Evolutionary conservation across 2,888 invertebrate species (phyloP), one percentile per base, ranked within the genome.

Genomic region (Mythimna lalbum): DNA sequence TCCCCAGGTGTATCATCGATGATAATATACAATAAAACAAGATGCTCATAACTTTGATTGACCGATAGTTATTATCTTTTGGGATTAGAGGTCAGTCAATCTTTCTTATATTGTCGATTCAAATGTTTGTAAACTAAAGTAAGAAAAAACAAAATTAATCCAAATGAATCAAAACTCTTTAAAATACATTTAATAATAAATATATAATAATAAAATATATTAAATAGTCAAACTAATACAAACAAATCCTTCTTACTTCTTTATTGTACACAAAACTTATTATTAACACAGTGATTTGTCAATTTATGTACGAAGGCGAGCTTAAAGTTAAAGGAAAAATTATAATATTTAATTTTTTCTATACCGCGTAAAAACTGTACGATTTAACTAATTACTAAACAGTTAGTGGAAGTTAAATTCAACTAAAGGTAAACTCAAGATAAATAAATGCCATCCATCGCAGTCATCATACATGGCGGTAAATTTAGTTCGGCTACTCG

Each of bases 401-500:
- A 36, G 14, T 36, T 7, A 36, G 6, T 33, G 21, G 33, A 33
- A 33, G 17, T 21, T 23, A 52, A 19, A n/a, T 49, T n/a, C 49
- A n/a, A 0, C 6, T 3, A 12, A 49, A 49, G 9, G 47, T 49
- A 21, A 23, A 33, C 14, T n/a, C 5, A 19, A n/a, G 3, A 55
- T 43, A 62, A 49, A 14, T n/a, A 12, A 14, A 19, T 21, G 7
- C n/a, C 12, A 36, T 52, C 27, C 7, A 53, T 33, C 19, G 49
- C 19, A 27, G 27, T 27, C 27, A 59, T 33, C 19, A 59, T 57
- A 33, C 10, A 49, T 53, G 9, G 7, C 14, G n/a, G 52, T 12
- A 39, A 43, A 39, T 78, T 53, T 87, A 86, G 90, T 93, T 88
- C 80, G 19, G 88, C 94, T 88, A 90, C 91, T 94, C 91, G 86